Conservation (phyloP, 2,113 vertebrate species). For the Eleginops maclovinus region DNA sequence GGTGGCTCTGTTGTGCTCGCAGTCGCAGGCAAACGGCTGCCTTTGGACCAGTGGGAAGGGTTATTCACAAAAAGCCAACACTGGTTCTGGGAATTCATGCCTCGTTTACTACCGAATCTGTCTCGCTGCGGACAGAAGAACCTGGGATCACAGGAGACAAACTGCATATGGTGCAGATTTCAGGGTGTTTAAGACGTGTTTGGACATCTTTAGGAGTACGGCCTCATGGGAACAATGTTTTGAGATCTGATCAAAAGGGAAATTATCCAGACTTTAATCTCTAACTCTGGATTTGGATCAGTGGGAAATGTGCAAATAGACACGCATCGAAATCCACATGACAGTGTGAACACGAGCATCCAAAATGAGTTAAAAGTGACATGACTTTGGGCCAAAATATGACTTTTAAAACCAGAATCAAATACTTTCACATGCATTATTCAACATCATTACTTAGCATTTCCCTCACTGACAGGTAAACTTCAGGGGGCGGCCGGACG, state of each 20-base stretch:
- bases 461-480: neutral
- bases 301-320: too few relatives aligned
- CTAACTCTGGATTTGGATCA: too few relatives aligned
- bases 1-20: conserved; percentile 71
- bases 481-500: neutral
- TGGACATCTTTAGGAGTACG: too few relatives aligned
- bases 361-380: too few relatives aligned
- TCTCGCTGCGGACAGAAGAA: neutral
- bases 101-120: conserved; percentile 31
- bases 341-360: too few relatives aligned
- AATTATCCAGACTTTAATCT: too few relatives aligned
- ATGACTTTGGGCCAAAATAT: too few relatives aligned
- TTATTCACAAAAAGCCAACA: conserved; percentile 61
- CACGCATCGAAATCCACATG: too few relatives aligned
- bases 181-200: too few relatives aligned
- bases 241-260: too few relatives aligned
- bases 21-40: conserved; percentile 62
- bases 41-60: conserved; percentile 52
- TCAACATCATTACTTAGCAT: neutral
- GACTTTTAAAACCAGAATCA: too few relatives aligned
- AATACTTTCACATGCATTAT: neutral
- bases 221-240: too few relatives aligned
- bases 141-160: neutral
- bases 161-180: neutral
- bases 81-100: conserved; percentile 33